phyloP scores from a whole-genome alignment of 2,113 vertebrate genomes.

The Callorhinus ursinus region DNA sequence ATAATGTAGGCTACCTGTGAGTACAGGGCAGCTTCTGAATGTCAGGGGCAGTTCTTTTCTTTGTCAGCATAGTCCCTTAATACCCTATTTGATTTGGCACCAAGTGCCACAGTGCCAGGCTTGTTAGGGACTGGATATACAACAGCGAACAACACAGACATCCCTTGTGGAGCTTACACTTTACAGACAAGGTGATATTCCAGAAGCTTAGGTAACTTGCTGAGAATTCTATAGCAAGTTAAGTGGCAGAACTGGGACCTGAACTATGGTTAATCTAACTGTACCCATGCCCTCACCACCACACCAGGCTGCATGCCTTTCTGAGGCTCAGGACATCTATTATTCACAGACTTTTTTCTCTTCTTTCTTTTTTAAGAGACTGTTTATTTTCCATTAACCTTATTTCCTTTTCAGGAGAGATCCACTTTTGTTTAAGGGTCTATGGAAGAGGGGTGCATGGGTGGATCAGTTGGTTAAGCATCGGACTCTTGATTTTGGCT shows the following conservation, averaged over 20 bases:
- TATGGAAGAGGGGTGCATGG: background rate
- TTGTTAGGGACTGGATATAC: background rate
- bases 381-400: background rate
- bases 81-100: background rate
- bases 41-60: background rate
- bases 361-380: background rate
- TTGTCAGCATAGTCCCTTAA: background rate
- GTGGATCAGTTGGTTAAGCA: background rate
- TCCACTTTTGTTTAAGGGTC: background rate
- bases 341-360: background rate
- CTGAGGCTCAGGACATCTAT: background rate
- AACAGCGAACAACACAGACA: background rate
- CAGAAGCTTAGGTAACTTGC: background rate
- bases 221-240: background rate
- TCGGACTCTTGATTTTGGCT: background rate
- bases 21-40: background rate
- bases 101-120: background rate
- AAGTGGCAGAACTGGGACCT: background rate
- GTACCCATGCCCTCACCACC: background rate
- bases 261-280: background rate
- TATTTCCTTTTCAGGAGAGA: background rate
- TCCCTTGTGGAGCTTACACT: background rate
- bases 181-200: background rate
- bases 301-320: background rate
- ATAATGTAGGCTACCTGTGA: background rate